Evolutionary conservation across 2,797 vertebrate genomes (phyloP).

Genomic region (Poecilia gillii): DNA sequence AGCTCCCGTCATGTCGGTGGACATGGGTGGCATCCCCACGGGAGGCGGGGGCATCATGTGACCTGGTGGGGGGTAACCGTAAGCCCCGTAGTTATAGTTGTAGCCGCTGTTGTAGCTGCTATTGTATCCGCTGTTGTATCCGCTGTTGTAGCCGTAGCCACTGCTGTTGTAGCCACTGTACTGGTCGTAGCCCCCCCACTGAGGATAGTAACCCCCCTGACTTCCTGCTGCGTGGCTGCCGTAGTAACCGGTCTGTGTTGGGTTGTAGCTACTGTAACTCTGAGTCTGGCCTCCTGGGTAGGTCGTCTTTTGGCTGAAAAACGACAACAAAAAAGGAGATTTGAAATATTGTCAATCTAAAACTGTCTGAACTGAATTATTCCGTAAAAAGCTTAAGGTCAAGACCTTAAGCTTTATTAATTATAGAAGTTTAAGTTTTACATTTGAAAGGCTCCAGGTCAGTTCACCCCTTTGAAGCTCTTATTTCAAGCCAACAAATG

Average conservation of each 20-base stretch:
- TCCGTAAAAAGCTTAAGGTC: too few relatives aligned
- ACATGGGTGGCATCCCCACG: slow-evolving; percentile 77
- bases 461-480: not conserved
- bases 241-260: slow-evolving; percentile 74
- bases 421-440: not conserved
- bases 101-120: slow-evolving; percentile 73
- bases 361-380: not conserved
- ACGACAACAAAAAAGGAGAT: not conserved
- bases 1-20: slow-evolving; percentile 78
- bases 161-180: slow-evolving; percentile 80
- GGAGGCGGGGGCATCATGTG: slow-evolving; percentile 84
- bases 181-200: slow-evolving; percentile 89
- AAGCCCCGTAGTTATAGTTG: slow-evolving; percentile 82
- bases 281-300: slow-evolving; percentile 81
- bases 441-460: not conserved
- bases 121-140: slow-evolving; percentile 71
- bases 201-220: slow-evolving; percentile 79
- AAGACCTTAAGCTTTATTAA: not conserved
- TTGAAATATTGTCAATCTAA: not conserved
- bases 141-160: slow-evolving; percentile 72
- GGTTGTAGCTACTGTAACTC: slow-evolving; percentile 82
- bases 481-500: not conserved
- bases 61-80: slow-evolving; percentile 84
- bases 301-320: slow-evolving; percentile 82
- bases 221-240: slow-evolving; percentile 53